phyloP scores from a whole-genome alignment of 2,113 vertebrate species.

The Centropus bengalensis region DNA sequence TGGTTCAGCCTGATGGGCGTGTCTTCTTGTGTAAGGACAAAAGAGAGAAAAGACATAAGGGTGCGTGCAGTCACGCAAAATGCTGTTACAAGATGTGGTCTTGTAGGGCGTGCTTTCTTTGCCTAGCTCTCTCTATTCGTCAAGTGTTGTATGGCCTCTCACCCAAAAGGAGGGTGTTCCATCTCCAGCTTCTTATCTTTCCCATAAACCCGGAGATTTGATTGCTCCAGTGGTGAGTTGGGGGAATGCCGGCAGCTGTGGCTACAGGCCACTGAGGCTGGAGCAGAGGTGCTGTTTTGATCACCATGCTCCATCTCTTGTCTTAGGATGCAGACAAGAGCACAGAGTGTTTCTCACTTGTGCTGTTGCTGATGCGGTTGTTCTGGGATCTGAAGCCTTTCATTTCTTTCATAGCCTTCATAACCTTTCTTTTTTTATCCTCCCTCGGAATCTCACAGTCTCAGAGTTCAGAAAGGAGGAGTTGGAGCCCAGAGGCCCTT shows the following conservation, averaged over 20 bases:
- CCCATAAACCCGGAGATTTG: not conserved
- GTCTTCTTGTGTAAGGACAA: not conserved
- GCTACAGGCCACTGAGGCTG: not conserved
- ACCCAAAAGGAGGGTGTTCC: not conserved
- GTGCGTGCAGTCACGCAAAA: not conserved
- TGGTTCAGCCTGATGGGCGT: not conserved
- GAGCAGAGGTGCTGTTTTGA: not conserved
- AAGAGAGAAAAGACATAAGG: not conserved
- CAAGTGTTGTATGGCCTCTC: not conserved
- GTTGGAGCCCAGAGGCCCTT: not conserved
- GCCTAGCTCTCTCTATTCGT: not conserved
- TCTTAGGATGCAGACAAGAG: fast-evolving
- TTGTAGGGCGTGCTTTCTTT: not conserved
- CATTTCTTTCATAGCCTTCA: not conserved
- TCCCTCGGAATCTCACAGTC: not conserved
- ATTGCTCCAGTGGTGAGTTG: not conserved
- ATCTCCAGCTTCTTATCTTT: not conserved
- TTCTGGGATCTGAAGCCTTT: not conserved
- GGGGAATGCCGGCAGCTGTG: not conserved
- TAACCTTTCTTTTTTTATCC: not conserved
- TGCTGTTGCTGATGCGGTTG: not conserved
- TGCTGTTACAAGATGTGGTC: not conserved
- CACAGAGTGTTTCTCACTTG: not conserved
- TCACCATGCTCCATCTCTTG: not conserved
- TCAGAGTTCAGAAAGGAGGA: not conserved